Base-by-base conservation (phyloP, 1,140 invertebrate species). In the Temnothorax nylanderi region DNA sequence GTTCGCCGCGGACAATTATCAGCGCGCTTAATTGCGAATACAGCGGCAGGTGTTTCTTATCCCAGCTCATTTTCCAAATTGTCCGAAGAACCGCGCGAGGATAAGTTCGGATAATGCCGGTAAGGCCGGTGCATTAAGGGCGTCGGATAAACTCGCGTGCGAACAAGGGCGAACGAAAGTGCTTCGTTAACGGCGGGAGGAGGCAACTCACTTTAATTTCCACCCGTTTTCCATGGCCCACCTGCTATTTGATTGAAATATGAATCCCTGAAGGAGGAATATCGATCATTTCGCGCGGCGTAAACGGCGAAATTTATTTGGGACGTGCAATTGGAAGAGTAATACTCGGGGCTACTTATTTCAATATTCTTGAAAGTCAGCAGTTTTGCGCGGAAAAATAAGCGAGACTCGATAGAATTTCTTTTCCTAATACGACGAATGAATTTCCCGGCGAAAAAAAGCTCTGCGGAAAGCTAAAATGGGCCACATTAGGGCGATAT, bases 21-120 rank as follows among this genome's bases (percentile, higher is more conserved):
- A 56, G 18, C 21, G 49, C 49, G 56, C 56, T 82, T 87, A 85
- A 87, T 84, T 65, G 78, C 58, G 60, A 65, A 87, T 82, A 84
- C 67, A 82, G 67, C 54, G 86, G 34, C 86, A 87, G 86, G 69
- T 87, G 86, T 87, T 82, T 64, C 60, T 87, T 84, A 84, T 85
- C 86, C 78, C 65, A 47, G 69, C 86, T 84, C 86, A 84, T 87
- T 84, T 74, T 84, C 86, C 80, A 84, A 87, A 87, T 87, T 87
- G 86, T 85, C 80, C 67, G 60, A 84, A 75, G 80, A 82, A 84
- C 67, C 65, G 81, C 41, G 56, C 32, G 37, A 41, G 77, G 44
- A 75, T 72, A 85, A 71, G 69, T 84, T 72, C 60, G 62, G 56
- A 64, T 69, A 76, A 78, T 65, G 58, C 80, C 77, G 26, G 51